Conservation (phyloP, 30 jellyfish, hydroid and myxozoan species). For the Aurelia aurita region DNA sequence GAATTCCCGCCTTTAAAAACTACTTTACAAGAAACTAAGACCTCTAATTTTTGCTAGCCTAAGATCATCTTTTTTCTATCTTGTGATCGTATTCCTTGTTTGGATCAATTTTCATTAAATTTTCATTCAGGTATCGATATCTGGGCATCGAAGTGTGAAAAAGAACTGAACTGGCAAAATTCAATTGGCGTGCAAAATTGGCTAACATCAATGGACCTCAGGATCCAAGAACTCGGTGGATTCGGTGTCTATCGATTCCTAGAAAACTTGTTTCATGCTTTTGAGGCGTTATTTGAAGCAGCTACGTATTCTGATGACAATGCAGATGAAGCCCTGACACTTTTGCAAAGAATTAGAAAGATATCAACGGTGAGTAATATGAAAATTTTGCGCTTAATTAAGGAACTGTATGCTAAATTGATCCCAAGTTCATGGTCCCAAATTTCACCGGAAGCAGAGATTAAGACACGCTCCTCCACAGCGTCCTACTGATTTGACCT, state of each 20-base stretch:
- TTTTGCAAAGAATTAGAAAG: slow-evolving; percentile 89
- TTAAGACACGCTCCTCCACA: too few species aligned
- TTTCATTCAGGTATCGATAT: slow-evolving; percentile 82
- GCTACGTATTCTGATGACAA: slow-evolving; percentile 88
- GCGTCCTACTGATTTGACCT: too few species aligned
- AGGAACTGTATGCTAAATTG: too few species aligned
- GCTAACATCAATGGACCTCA: slow-evolving; percentile 97
- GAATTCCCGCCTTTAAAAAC: too few species aligned
- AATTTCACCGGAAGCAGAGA: too few species aligned
- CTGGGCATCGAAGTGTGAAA: slow-evolving; percentile 97
- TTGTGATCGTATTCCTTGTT: too few species aligned
- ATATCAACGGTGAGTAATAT: slow-evolving; percentile 81
- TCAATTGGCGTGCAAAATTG: slow-evolving; percentile 94
- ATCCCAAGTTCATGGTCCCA: too few species aligned
- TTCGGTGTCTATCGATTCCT: slow-evolving; percentile 95
- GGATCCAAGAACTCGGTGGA: slow-evolving; percentile 99
- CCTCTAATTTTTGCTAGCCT: too few species aligned
- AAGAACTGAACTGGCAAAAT: slow-evolving; percentile 98
- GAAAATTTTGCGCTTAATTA: too few species aligned
- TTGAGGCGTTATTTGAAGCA: slow-evolving; percentile 97
- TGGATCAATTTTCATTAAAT: too few species aligned
- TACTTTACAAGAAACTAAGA: too few species aligned
- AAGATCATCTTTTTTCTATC: too few species aligned
- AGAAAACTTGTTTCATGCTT: slow-evolving; percentile 96
- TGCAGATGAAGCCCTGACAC: slow-evolving; percentile 85